Conservation (phyloP, 2,797 vertebrate genomes). For the Typhlichthys eigenmanni region DNA sequence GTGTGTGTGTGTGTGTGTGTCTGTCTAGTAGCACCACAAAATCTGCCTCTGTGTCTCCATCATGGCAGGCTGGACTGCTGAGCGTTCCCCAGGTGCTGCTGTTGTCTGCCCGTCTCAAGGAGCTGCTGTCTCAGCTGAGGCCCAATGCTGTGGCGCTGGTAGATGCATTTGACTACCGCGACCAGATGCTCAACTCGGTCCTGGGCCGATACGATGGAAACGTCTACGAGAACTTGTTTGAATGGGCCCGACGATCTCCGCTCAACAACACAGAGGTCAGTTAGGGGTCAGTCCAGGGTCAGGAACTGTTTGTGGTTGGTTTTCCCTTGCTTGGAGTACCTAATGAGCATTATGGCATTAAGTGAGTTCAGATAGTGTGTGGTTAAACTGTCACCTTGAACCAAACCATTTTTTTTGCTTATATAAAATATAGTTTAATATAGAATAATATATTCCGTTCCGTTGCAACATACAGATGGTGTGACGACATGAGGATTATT, state of each 20-base stretch:
- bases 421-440: too few relatives aligned
- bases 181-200: constrained; percentile 84
- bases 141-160: constrained; percentile 89
- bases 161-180: constrained; percentile 89
- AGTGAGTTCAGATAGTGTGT: too few relatives aligned
- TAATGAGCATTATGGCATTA: too few relatives aligned
- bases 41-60: constrained; percentile 1
- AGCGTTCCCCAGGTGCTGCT: constrained; percentile 82
- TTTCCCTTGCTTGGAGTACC: not conserved
- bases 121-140: constrained; percentile 85
- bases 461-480: too few relatives aligned
- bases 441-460: too few relatives aligned
- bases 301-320: not conserved
- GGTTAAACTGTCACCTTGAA: too few relatives aligned
- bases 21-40: too few relatives aligned
- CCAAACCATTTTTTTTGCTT: too few relatives aligned
- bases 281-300: not conserved
- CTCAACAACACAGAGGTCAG: constrained; percentile 90
- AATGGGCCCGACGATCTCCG: constrained; percentile 92
- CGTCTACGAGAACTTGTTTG: constrained; percentile 94
- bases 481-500: too few relatives aligned
- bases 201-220: constrained; percentile 96
- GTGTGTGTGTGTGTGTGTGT: too few relatives aligned
- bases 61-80: constrained; percentile 83
- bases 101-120: constrained; percentile 82